phyloP scores from a whole-genome alignment of 2,113 vertebrate genomes.

The Lanius ludovicianus region DNA sequence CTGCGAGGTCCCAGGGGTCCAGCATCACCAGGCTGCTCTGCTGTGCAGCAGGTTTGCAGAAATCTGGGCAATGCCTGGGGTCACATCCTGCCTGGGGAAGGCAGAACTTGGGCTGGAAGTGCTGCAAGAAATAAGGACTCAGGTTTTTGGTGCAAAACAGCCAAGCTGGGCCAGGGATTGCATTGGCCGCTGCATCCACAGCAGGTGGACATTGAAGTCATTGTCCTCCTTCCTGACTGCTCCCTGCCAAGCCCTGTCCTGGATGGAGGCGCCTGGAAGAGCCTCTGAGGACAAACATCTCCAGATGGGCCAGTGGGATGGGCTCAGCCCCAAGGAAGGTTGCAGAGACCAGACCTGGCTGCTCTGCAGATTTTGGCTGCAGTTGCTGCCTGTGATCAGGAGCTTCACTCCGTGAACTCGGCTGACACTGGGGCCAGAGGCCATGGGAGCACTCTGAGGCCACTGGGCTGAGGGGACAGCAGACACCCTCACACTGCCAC shows the following conservation, averaged over 20 bases:
- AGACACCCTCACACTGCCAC: background rate
- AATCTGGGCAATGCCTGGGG: background rate
- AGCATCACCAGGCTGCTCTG: background rate
- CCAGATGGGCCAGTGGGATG: background rate
- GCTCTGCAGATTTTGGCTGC: conserved; percentile 27
- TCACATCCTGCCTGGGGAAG: background rate
- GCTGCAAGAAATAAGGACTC: background rate
- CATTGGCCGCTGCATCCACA: background rate
- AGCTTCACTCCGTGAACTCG: rapidly evolving
- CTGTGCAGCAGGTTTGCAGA: background rate
- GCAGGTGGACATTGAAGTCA: background rate
- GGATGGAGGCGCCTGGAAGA: background rate
- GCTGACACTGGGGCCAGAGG: background rate
- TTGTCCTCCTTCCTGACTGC: background rate
- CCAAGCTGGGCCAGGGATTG: background rate
- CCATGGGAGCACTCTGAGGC: rapidly evolving
- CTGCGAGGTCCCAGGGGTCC: background rate
- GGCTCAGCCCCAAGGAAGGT: background rate
- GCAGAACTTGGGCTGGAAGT: background rate
- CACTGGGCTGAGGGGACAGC: background rate
- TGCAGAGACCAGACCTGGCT: background rate
- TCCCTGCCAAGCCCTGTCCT: background rate
- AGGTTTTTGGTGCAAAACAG: background rate
- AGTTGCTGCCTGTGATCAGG: background rate
- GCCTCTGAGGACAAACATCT: conserved; percentile 42